A percentile compares a stretch with the other conserved stretches of the same genome.
phyloP scores from a whole-genome alignment of 2,888 invertebrate genomes.

The Agriopis marginaria region DNA sequence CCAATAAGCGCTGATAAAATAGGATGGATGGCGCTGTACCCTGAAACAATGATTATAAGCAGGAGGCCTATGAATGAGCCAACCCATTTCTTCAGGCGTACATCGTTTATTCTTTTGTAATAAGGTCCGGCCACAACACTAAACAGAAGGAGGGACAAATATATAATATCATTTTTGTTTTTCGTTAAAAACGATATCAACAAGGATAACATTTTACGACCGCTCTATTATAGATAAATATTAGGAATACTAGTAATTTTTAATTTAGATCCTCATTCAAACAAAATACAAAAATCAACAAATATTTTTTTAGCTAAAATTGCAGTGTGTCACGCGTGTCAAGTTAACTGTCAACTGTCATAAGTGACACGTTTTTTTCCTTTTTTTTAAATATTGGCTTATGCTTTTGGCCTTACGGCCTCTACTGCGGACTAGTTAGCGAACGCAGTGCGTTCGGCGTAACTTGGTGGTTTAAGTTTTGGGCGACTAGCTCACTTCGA shows the following conservation, averaged over 20 bases:
- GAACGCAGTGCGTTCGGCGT: too few species aligned
- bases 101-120: slow-evolving; percentile 82
- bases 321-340: too few species aligned
- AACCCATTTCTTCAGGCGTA: slow-evolving; percentile 82
- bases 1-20: slow-evolving; percentile 71
- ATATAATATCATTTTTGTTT: slow-evolving; percentile 91
- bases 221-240: neutral
- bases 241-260: too few species aligned
- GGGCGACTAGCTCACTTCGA: too few species aligned
- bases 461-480: too few species aligned
- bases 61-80: slow-evolving; percentile 78
- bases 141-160: slow-evolving; percentile 88
- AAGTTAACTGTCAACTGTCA: too few species aligned
- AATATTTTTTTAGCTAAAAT: too few species aligned
- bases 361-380: too few species aligned
- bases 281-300: neutral
- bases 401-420: too few species aligned
- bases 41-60: slow-evolving; percentile 74
- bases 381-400: too few species aligned
- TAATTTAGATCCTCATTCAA: too few species aligned
- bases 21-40: slow-evolving; percentile 73
- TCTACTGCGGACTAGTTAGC: too few species aligned
- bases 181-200: slow-evolving; percentile 80
- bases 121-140: slow-evolving; percentile 90
- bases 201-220: slow-evolving; percentile 2